Base-by-base conservation (phyloP, 1,140 invertebrate species). In the Cepaea nemoralis region DNA sequence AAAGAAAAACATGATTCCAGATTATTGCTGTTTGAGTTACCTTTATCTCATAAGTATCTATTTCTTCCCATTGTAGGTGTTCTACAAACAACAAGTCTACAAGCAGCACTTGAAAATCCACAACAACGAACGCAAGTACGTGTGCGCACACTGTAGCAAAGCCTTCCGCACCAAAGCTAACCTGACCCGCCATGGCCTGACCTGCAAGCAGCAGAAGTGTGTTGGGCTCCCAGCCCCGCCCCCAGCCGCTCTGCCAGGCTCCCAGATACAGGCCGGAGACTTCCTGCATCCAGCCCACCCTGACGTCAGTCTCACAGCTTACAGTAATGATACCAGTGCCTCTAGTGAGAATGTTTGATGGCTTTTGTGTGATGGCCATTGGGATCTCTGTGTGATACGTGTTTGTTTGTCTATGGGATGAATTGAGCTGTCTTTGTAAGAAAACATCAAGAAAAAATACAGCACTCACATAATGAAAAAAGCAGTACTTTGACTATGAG, bases 101-200 rank as follows among this genome's bases (percentile, higher is more conserved):
- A 90, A 90, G 78, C 91, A 92, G 69, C 93, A 93, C 84, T 88
- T 91, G 74, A 87, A 91, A 48, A 91, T 91, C 82, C 93, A 93
- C 48, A 88, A 91, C n/a, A 90, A 89, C 42, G 91, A 91, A 48
- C 93, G 92, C 70, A 90, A 91, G 70, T 93, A 92, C 82, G 88
- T 89, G 27, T 94, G 93, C 85, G 90, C 89, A 0, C 89, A 91
- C 70, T 94, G 93, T 89, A 89, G 91, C 31, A 86, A 87, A 77
- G 67, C 63, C 5, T 88, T 88, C 77, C 82, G 82, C 42, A 85
- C 85, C 50, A 87, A 86, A 55, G 85, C 80, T 66, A 85, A 87
- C 42, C 39, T 87, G 69, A 83, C 84, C n/a, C 76, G 87, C 27
- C 87, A 88, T 66, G 77, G 66, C 1, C 67, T 76, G 33, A 82